phyloP scores from a whole-genome alignment of 2,888 invertebrate species.

The Trimorus sp. region DNA sequence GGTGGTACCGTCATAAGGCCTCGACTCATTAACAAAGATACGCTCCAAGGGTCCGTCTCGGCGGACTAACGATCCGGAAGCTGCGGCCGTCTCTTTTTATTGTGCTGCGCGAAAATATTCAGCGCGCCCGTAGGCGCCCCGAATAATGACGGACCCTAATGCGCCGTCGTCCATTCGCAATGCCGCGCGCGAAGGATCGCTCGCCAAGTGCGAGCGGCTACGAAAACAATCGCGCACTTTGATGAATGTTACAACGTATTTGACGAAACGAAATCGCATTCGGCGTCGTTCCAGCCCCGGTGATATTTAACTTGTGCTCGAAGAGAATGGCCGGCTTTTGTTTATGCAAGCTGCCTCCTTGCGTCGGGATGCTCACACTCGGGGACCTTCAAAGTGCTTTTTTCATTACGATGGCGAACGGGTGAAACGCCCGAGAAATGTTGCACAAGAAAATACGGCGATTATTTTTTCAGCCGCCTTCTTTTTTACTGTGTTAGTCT shows the following conservation, averaged over 20 bases:
- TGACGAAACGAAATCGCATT: conserved; percentile 28
- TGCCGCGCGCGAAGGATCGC: conserved; percentile 31
- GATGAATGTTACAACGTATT: conserved; percentile 60
- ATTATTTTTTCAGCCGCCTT: too few relatives aligned
- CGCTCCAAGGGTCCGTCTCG: conserved; percentile 39
- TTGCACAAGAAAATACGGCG: too few relatives aligned
- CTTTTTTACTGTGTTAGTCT: too few relatives aligned
- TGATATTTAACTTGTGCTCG: conserved; percentile 48
- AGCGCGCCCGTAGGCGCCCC: conserved; percentile 61
- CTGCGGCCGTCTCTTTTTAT: conserved; percentile 61
- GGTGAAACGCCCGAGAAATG: conserved; percentile 7
- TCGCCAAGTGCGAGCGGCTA: conserved; percentile 37
- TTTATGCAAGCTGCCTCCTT: conserved; percentile 29
- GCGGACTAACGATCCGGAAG: conserved; percentile 66
- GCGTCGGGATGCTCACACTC: conserved; percentile 15
- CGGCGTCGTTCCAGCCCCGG: conserved; percentile 28
- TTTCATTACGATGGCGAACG: too few relatives aligned
- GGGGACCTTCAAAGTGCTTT: background rate
- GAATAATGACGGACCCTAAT: conserved; percentile 55
- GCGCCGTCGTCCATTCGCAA: conserved; percentile 50
- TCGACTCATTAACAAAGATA: conserved; percentile 62
- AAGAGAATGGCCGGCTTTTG: conserved; percentile 44
- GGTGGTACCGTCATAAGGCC: conserved; percentile 31
- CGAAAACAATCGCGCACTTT: conserved; percentile 54
- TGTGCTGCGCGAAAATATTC: conserved; percentile 66